These are phyloP conservation scores for Tachina lurida DNA, from an alignment of 2,888 invertebrate species.

Conservation along the genomic window DNA sequence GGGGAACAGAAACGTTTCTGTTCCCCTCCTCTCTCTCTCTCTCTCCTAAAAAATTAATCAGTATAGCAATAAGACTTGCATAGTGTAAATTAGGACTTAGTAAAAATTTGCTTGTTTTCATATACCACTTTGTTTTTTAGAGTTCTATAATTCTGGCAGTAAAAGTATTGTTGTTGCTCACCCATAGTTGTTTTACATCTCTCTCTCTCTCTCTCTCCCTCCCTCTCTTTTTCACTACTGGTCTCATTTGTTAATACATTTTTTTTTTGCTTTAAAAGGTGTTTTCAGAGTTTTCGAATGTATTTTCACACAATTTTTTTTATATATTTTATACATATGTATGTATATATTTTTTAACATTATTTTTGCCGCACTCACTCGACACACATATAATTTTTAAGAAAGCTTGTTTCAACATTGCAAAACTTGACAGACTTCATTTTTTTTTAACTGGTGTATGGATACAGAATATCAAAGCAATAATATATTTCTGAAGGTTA, in stretches of 20 bases:
- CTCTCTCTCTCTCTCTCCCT: slow-evolving; percentile 17
- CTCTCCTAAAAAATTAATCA: no score
- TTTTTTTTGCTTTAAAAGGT: slow-evolving; percentile 65
- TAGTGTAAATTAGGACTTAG: no score
- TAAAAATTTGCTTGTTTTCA: slow-evolving; percentile 51
- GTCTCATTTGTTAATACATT: slow-evolving; percentile 70
- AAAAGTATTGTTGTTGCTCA: slow-evolving; percentile 64
- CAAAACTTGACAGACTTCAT: slow-evolving; percentile 21
- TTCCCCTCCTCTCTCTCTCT: no score
- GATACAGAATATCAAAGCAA: slow-evolving; percentile 68
- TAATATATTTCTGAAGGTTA: slow-evolving; percentile 29
- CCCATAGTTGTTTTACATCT: slow-evolving; percentile 48
- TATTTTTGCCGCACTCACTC: slow-evolving; percentile 42
- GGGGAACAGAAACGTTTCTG: no score
- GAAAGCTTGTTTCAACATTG: slow-evolving; percentile 49
- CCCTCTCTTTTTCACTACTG: slow-evolving; percentile 65
- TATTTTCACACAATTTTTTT: slow-evolving; percentile 55
- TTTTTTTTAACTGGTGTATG: slow-evolving; percentile 57
- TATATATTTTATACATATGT: slow-evolving; percentile 1
- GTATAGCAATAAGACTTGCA: no score
- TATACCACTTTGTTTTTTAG: slow-evolving; percentile 55
- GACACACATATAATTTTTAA: background rate
- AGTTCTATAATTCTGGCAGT: slow-evolving; percentile 57
- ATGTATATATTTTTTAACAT: slow-evolving; percentile 14
- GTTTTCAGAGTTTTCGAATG: slow-evolving; percentile 60